Percentiles rank a stretch among this genome's conserved stretches.
Conservation (phyloP, 92 coral and sea anemone genomes). For the Palythoa caribaeorum region DNA sequence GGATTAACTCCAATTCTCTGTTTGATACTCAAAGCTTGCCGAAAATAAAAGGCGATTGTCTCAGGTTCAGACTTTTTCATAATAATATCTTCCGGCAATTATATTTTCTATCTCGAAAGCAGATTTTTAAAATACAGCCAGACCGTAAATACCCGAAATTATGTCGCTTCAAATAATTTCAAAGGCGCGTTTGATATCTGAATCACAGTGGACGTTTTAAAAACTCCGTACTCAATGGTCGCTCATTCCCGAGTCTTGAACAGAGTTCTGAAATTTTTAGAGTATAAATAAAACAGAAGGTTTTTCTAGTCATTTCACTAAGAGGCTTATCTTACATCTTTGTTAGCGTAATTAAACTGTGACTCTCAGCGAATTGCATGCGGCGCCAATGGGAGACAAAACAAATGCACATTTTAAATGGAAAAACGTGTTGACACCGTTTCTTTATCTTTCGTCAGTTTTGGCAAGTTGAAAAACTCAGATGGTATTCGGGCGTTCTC, state of each 20-base stretch:
- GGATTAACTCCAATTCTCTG: neutral
- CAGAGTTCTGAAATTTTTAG: neutral
- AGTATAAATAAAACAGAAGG: neutral
- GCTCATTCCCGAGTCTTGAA: neutral
- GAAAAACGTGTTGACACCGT: neutral
- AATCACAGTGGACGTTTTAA: neutral
- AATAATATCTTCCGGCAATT: constrained; percentile 33
- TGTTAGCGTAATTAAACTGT: neutral
- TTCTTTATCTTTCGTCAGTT: neutral
- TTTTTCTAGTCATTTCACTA: neutral
- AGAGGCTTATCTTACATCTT: neutral
- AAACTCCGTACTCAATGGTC: neutral
- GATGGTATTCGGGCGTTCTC: neutral
- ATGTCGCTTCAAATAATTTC: neutral
- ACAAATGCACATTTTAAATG: neutral
- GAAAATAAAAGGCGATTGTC: constrained; percentile 33
- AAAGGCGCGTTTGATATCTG: neutral
- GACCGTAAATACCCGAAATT: neutral
- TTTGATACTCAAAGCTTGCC: constrained; percentile 17
- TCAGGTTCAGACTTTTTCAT: constrained; percentile 3
- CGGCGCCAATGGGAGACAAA: neutral
- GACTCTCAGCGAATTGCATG: neutral
- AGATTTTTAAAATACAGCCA: neutral
- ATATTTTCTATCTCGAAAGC: neutral
- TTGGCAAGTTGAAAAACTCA: neutral